These are phyloP conservation scores for Onychomys arenicola DNA, from an alignment of 2,797 vertebrate species.

Conservation along the genomic window DNA sequence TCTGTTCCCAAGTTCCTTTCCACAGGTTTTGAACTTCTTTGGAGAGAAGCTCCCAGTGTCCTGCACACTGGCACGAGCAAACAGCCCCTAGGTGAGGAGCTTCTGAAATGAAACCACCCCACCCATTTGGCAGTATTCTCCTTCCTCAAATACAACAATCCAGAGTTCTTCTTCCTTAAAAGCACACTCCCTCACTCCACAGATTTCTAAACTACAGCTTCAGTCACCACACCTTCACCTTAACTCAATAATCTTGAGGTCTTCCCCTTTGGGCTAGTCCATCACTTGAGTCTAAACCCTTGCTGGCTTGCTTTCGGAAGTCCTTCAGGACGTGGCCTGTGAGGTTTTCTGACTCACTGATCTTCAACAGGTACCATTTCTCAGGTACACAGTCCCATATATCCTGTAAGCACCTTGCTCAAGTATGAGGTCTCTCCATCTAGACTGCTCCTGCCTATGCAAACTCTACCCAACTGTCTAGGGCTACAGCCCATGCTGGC, in stretches of 20 bases:
- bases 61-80: not conserved
- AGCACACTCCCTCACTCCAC: not conserved
- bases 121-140: not conserved
- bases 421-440: not conserved
- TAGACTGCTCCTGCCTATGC: not conserved
- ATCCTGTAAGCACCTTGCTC: not conserved
- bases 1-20: not conserved
- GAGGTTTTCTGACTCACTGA: not conserved
- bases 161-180: constrained; percentile 1
- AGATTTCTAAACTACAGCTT: not conserved
- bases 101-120: not conserved
- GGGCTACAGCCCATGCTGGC: not conserved
- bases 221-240: not conserved
- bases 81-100: not conserved
- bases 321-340: not conserved
- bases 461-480: not conserved
- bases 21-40: not conserved
- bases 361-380: not conserved
- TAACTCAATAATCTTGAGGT: not conserved
- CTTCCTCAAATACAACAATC: not conserved
- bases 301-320: not conserved
- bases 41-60: not conserved
- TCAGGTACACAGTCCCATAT: not conserved
- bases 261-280: not conserved
- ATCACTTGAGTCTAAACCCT: not conserved